Evolutionary conservation across 1,140 invertebrate genomes (phyloP), one percentile per base, ranked within the genome.

Genomic region (Drosophila rufa): DNA sequence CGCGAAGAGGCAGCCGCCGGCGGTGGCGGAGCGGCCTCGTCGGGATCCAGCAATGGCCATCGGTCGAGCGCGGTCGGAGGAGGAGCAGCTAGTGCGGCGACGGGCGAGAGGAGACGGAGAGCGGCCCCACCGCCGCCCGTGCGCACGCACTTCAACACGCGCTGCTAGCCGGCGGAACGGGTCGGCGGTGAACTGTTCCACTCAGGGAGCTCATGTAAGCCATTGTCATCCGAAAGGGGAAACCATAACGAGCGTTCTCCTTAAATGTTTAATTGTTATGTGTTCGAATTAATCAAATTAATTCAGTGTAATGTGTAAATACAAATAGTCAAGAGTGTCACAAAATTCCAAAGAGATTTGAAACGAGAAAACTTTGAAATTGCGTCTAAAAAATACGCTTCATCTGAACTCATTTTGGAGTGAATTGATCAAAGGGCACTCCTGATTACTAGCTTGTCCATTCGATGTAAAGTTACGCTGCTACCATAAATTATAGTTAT

Each of bases 101-200:
- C 30, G 1, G 46, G 50, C 4, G 86, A 90, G 17, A 43, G 82
- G 43, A 65, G 87, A 9, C 66, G 84, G 14, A 42, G 80, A 42
- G 65, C 78, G 27, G 67, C 84, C 15, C 82, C 89, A 38, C 67
- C 89, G 56, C 78, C 89, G 15, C 77, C 79, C 0, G 84, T 71
- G 33, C 89, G 86, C 17, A 79, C 82, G 45, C 86, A 91, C 58
- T 86, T 91, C 40, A 91, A 86, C 57, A 91, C 86, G 45, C 64
- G 83, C 50, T 91, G 78, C 65, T 91, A 91, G 69, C 65, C 12
- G 19, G 4, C 8, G 2, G 12, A 8, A 19, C 12, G 6, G 7
- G 6, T 17, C 25, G 9, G 6, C 51, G 11, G 17, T 30, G 30
- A 30, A n/a, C 25, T 27, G 33, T 66, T 40, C 47, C 62, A 70